phyloP scores from a whole-genome alignment of 2,888 invertebrate genomes.

The Merodon equestris region DNA sequence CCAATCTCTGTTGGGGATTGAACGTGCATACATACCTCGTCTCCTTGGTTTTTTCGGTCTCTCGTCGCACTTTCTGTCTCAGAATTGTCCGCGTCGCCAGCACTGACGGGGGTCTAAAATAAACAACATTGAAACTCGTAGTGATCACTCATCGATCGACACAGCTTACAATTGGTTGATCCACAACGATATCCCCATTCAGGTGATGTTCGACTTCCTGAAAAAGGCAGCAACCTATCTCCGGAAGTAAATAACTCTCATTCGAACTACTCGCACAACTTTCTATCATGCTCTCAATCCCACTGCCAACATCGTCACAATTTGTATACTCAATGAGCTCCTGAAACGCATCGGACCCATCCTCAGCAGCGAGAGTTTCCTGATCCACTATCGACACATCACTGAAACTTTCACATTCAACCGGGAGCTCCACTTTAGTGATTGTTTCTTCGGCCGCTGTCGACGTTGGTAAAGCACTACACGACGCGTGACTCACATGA shows the following conservation, averaged over 20 bases:
- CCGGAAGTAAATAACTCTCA: slow-evolving; percentile 37
- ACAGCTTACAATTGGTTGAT: slow-evolving; percentile 33
- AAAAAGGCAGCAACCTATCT: slow-evolving; percentile 33
- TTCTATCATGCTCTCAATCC: slow-evolving; percentile 31
- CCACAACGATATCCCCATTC: neutral
- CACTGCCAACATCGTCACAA: slow-evolving; percentile 25
- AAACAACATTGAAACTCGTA: neutral
- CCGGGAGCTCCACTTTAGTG: slow-evolving; percentile 7
- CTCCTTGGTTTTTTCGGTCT: slow-evolving; percentile 11
- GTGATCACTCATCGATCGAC: neutral
- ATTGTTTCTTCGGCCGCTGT: no score
- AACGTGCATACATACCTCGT: slow-evolving; percentile 49
- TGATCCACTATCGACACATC: slow-evolving; percentile 2
- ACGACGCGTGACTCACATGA: slow-evolving; percentile 47
- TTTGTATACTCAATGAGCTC: slow-evolving; percentile 49
- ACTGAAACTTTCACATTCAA: slow-evolving; percentile 21
- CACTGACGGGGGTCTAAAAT: no score
- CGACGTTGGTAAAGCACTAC: slow-evolving; percentile 4
- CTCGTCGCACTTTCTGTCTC: no score
- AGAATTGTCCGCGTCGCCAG: no score
- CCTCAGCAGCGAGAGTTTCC: slow-evolving; percentile 4
- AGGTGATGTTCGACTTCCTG: slow-evolving; percentile 18
- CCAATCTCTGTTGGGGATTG: no score
- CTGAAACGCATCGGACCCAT: slow-evolving; percentile 35
- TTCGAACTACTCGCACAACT: neutral